Conservation (phyloP, 2,113 vertebrate genomes). For the Macrotis lagotis region DNA sequence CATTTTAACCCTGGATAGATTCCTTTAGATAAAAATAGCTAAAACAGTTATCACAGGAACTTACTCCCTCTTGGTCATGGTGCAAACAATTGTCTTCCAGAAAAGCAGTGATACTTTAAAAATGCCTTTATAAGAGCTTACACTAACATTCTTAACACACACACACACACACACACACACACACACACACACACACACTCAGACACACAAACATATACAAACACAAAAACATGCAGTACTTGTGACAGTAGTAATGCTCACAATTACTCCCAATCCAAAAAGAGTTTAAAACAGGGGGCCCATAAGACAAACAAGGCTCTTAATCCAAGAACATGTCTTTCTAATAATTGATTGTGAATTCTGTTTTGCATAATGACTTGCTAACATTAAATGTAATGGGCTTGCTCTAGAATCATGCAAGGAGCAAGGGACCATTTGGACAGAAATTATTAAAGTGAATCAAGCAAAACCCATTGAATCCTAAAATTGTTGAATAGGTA, state of each 20-base stretch:
- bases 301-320: constrained; percentile 30
- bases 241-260: constrained; percentile 14
- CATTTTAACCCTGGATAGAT: constrained; percentile 51
- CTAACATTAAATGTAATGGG: constrained; percentile 1
- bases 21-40: constrained; percentile 19
- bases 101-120: constrained; percentile 49
- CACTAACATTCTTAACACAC: too few relatives aligned
- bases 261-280: constrained; percentile 3
- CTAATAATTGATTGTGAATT: not conserved
- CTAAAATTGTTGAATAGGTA: constrained; percentile 9
- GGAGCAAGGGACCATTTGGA: constrained; percentile 40
- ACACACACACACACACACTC: too few relatives aligned
- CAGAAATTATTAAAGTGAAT: constrained; percentile 38
- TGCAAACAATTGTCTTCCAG: constrained; percentile 35
- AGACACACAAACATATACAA: not conserved
- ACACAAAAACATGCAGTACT: not conserved
- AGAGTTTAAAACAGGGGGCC: constrained; percentile 31
- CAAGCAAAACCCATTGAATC: not conserved
- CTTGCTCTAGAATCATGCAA: constrained; percentile 19
- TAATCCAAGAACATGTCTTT: not conserved
- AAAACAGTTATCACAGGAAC: constrained; percentile 72
- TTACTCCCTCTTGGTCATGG: constrained; percentile 14
- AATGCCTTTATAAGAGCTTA: constrained; percentile 33
- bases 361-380: constrained; percentile 40
- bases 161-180: too few relatives aligned